These are phyloP conservation scores for Eudasyphora cyanicolor DNA, from an alignment of 2,888 invertebrate genomes.

Conservation along the genomic window DNA sequence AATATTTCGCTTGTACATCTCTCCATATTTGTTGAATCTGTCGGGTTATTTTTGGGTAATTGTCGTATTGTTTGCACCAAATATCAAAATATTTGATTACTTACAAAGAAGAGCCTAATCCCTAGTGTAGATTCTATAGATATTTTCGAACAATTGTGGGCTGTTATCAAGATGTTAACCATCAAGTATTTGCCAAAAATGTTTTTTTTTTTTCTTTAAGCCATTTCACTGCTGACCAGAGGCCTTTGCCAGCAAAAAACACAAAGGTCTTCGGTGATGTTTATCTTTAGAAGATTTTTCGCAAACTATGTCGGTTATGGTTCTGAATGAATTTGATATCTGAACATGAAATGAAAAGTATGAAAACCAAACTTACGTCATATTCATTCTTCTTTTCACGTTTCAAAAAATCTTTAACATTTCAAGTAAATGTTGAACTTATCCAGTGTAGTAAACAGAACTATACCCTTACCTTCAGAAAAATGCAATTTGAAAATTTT, in stretches of 20 bases:
- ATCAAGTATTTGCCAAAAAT: neutral
- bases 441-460: no score
- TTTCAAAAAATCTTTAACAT: no score
- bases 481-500: no score
- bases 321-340: no score
- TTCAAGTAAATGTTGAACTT: no score
- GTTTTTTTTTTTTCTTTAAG: neutral
- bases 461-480: no score
- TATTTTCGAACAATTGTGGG: slow-evolving; percentile 3
- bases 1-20: slow-evolving; percentile 2
- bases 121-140: neutral
- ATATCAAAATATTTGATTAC: slow-evolving; percentile 25
- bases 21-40: slow-evolving; percentile 6
- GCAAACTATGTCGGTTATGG: no score
- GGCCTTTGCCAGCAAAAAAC: no score
- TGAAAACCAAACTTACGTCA: no score
- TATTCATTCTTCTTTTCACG: no score
- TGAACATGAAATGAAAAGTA: no score
- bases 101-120: neutral
- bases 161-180: neutral
- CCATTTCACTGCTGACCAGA: neutral
- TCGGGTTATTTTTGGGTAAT: slow-evolving; percentile 1
- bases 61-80: slow-evolving; percentile 21
- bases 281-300: no score
- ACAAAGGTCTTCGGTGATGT: neutral